Evolutionary conservation across 2,113 vertebrate genomes (phyloP), one percentile per base, ranked within the genome.

Genomic region (Felis chaus): DNA sequence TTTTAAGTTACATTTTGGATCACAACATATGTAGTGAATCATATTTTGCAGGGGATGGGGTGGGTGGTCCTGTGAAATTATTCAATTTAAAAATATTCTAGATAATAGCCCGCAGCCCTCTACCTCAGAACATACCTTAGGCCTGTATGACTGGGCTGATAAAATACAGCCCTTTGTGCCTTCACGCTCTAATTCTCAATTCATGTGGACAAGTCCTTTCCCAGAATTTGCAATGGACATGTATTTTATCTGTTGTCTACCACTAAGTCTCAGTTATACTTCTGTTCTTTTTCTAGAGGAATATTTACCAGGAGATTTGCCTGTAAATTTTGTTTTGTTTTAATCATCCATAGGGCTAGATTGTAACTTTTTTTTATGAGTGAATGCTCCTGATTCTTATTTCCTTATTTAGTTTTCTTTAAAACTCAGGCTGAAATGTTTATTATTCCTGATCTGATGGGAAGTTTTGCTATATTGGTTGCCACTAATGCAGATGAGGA

Each of bases 41-140:
- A 97, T 96, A 97, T 80, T n/a, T 98, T 97, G 45, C 7, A 21
- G 19, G n/a, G 18, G 74, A 2, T 57, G 19, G 19, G 7, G 55
- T 57, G 19, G 19, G 55, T 97, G 41, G 27, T 94, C 33, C 94
- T 96, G 53, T 84, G 91, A 96, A 96, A 66, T 81, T 74, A 98
- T 98, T 97, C 39, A 36, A 86, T 91, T 97, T 97, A 69, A 95
- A 98, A 98, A 83, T 94, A 94, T 93, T 96, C 96, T 36, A 92
- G 88, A 74, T 97, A 98, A 85, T 84, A 98, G 95, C 97, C 96
- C 97, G n/a, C 97, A 83, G 98, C 95, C 63, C 97, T 90, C 96
- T 98, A 96, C 96, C 97, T 96, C 85, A 90, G 95, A 98, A 97
- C 86, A 81, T 91, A 98, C 97, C 95, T 85, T 94, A 97, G 97